Base-by-base conservation (phyloP, 2,113 vertebrate genomes). In the Vicugna pacos region DNA sequence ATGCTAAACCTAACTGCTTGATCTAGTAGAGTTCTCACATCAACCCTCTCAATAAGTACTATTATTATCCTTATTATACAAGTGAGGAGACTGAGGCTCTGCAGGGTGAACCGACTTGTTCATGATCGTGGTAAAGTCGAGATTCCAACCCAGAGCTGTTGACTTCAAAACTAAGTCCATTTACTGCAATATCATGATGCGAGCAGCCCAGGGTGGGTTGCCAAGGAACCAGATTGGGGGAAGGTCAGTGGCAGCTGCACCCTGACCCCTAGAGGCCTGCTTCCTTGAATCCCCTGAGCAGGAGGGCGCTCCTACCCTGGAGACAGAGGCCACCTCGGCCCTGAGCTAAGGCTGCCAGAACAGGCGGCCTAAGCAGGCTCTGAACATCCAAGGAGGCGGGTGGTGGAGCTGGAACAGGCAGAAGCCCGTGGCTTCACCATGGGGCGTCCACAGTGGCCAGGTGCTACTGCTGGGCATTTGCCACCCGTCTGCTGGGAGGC, bases 391-490 rank as follows among this genome's bases (percentile, higher is more conserved):
- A 84, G 75, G 89, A 92, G 70, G 91, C 26, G 82, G 42, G 4
- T 82, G 38, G 67, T 72, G 81, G 38, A 94, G 38, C 65, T 79
- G 83, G 48, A 64, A 70, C n/a, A 90, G 91, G 87, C 82, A 89
- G 86, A 93, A 96, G 83, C 84, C 52, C 30, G 11, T 85, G 83
- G 16, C 46, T 94, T 96, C 72, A 84, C 86, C 48, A 56, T 19
- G 93, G 73, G 69, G 30, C 8, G 48, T 75, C 76, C 60, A 83
- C 30, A 13, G 65, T 67, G 72, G 52, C 86, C 86, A 96, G 92
- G 54, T 97, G 90, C 79, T 89, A 6, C 81, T 97, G 22, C 65
- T 91, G 89, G 89, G 79, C 24, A 17, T 72, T n/a, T 81, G 92
- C 80, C 92, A 75, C 20, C 80, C 92, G 58, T 87, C 75, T 93